Percentiles rank a stretch among this genome's conserved stretches.
phyloP scores from a whole-genome alignment of 1,140 invertebrate species.

The Psix sp. region DNA sequence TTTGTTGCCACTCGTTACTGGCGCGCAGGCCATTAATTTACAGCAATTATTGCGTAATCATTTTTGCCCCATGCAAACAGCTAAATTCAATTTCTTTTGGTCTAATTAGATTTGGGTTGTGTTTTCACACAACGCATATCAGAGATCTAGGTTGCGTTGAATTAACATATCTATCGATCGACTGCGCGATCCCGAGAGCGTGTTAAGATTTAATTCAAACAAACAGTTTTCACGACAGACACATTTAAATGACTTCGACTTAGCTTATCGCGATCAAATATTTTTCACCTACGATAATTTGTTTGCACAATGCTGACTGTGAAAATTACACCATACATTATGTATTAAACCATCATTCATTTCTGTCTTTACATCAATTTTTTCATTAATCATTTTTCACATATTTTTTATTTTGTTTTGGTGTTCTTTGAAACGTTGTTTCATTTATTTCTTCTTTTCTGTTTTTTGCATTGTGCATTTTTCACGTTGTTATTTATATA shows the following conservation, averaged over 20 bases:
- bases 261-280: conserved; percentile 17
- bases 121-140: too few relatives aligned
- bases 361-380: too few relatives aligned
- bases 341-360: too few relatives aligned
- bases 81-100: not conserved
- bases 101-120: not conserved
- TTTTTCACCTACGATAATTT: conserved; percentile 17
- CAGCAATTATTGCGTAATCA: not conserved
- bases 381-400: too few relatives aligned
- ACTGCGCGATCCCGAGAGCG: not conserved
- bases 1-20: too few relatives aligned
- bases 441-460: too few relatives aligned
- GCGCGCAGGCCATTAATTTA: too few relatives aligned
- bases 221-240: conserved; percentile 11
- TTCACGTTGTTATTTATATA: too few relatives aligned
- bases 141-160: conserved; percentile 16
- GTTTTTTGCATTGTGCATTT: too few relatives aligned
- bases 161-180: conserved; percentile 32
- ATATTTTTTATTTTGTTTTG: too few relatives aligned
- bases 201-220: conserved; percentile 14
- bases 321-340: too few relatives aligned
- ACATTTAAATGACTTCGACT: conserved; percentile 10
- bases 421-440: too few relatives aligned
- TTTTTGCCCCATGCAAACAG: not conserved
- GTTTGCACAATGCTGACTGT: conserved; percentile 8